Conservation (phyloP, 2,888 invertebrate genomes). For the Pterostichus niger region DNA sequence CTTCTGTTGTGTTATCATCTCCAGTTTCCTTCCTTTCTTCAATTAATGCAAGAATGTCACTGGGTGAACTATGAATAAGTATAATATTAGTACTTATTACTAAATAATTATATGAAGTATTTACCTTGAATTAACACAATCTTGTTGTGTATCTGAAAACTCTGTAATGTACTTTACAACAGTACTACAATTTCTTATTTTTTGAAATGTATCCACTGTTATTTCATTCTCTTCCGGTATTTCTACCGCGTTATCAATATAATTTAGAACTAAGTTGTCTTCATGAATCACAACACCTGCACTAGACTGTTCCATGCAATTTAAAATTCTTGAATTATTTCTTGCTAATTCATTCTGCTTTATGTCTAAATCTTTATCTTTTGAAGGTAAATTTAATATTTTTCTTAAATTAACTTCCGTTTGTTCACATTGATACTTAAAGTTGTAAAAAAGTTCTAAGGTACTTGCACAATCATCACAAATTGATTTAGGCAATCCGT, state of each 20-base stretch:
- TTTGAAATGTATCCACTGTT: slow-evolving; percentile 38
- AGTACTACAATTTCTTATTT: slow-evolving; percentile 5
- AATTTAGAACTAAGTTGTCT: slow-evolving; percentile 43
- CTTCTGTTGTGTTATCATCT: slow-evolving; percentile 24
- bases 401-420: slow-evolving; percentile 68
- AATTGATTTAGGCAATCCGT: slow-evolving; percentile 70
- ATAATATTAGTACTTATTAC: neutral
- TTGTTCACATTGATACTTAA: slow-evolving; percentile 70
- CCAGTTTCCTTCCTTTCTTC: slow-evolving; percentile 47
- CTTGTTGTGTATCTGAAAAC: neutral
- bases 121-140: slow-evolving; percentile 17
- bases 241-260: slow-evolving; percentile 32
- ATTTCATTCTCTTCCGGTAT: slow-evolving; percentile 21
- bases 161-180: neutral
- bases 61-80: slow-evolving; percentile 27
- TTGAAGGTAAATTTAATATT: slow-evolving; percentile 61
- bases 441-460: slow-evolving; percentile 69
- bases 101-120: neutral
- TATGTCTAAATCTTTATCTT: neutral
- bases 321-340: too few species aligned
- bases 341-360: neutral
- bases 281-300: slow-evolving; percentile 38
- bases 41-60: slow-evolving; percentile 44
- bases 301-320: slow-evolving; percentile 2
- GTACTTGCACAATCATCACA: slow-evolving; percentile 69